phyloP scores from a whole-genome alignment of 2,888 invertebrate genomes.

The Clistopyga incitator region DNA sequence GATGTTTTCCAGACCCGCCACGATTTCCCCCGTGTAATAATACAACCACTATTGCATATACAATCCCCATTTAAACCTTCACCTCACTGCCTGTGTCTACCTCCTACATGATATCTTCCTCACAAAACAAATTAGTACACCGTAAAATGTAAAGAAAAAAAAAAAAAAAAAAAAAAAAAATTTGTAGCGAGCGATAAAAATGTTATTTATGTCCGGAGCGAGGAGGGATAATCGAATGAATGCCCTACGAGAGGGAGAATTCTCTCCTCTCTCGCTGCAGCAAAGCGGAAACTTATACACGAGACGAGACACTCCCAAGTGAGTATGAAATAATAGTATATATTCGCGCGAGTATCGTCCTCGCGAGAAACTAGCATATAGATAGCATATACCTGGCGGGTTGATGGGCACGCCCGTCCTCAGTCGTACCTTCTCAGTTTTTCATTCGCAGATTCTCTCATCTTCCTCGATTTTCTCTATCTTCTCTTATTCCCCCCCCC shows the following conservation, averaged over 20 bases:
- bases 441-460: slow-evolving; percentile 50
- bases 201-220: slow-evolving; percentile 37
- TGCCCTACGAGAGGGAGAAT: slow-evolving; percentile 38
- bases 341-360: slow-evolving; percentile 19
- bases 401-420: slow-evolving; percentile 57
- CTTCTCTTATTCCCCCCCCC: slow-evolving; percentile 25
- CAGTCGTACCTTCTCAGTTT: slow-evolving; percentile 58
- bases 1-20: too few species aligned
- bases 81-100: neutral
- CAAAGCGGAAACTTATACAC: neutral
- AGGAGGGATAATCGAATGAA: slow-evolving; percentile 49
- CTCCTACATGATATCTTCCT: neutral
- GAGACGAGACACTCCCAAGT: slow-evolving; percentile 27
- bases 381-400: slow-evolving; percentile 40
- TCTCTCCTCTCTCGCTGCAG: neutral
- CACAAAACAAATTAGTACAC: neutral
- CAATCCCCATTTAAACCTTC: neutral
- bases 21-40: neutral
- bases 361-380: neutral
- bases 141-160: too few species aligned
- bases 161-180: too few species aligned
- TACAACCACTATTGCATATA: neutral
- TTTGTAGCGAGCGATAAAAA: slow-evolving; percentile 11
- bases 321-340: neutral
- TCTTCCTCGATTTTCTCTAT: slow-evolving; percentile 21